Evolutionary conservation across 2,797 vertebrate genomes (phyloP).

Genomic region (Simalia tracyae): DNA sequence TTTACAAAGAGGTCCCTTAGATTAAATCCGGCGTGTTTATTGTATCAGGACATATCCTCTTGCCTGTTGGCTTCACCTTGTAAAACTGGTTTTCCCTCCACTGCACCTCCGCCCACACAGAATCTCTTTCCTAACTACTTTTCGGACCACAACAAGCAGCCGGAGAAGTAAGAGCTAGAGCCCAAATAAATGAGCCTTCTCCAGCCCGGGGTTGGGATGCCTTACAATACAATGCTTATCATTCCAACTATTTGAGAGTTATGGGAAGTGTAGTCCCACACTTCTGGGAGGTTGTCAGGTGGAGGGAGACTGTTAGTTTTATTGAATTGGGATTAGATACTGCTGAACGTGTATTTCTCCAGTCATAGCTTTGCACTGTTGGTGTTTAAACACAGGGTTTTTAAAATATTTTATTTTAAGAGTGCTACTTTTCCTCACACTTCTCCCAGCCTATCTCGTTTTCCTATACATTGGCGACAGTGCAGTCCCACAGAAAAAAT

Average conservation of each 20-base stretch:
- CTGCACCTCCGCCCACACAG: conserved; percentile 6
- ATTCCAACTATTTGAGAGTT: not conserved
- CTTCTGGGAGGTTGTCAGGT: not conserved
- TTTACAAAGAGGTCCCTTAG: not conserved
- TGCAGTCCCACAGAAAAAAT: not conserved
- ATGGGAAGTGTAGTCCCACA: not conserved
- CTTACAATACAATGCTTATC: not conserved
- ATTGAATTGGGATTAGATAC: not conserved
- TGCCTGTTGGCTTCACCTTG: conserved; percentile 10
- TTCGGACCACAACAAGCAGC: not conserved
- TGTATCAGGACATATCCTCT: not conserved
- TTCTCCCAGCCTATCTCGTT: no score
- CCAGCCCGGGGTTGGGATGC: not conserved
- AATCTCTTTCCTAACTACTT: not conserved
- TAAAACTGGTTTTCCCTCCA: conserved; percentile 18
- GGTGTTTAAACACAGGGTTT: not conserved
- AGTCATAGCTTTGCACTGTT: not conserved
- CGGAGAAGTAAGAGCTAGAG: not conserved
- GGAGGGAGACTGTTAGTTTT: not conserved
- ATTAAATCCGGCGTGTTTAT: not conserved
- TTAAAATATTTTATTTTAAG: not conserved
- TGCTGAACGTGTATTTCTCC: not conserved
- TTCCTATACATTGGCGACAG: not conserved
- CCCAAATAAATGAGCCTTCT: not conserved
- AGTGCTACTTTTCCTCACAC: not conserved